Percentiles rank a stretch among this genome's conserved stretches.
phyloP scores from a whole-genome alignment of 1,140 invertebrate species.

The Drosophila kurseongensis region DNA sequence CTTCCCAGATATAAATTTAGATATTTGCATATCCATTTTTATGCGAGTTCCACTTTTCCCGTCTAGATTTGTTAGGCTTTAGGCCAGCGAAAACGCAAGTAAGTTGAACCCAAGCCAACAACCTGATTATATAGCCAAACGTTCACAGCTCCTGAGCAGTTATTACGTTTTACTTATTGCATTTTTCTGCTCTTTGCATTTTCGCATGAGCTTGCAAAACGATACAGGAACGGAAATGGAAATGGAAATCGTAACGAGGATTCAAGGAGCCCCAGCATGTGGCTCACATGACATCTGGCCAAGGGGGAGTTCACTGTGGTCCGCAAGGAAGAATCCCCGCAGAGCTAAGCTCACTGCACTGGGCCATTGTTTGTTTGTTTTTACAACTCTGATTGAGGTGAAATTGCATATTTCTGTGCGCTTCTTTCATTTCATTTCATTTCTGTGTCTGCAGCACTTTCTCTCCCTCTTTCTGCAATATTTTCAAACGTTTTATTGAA shows the following conservation, averaged over 20 bases:
- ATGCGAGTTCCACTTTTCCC: neutral
- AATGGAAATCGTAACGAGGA: constrained; percentile 19
- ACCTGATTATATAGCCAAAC: constrained; percentile 35
- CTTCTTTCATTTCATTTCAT: constrained; percentile 75
- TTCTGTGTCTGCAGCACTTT: constrained; percentile 22
- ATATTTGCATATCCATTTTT: constrained; percentile 3
- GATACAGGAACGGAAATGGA: constrained; percentile 37
- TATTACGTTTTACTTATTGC: constrained; percentile 80
- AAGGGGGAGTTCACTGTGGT: neutral
- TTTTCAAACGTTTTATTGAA: constrained; percentile 81
- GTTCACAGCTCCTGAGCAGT: constrained; percentile 42
- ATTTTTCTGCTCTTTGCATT: constrained; percentile 54
- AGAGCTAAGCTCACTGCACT: constrained; percentile 35
- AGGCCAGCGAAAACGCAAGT: constrained; percentile 23
- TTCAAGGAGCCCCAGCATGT: constrained; percentile 55
- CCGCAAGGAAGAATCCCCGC: constrained; percentile 6
- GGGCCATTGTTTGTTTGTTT: constrained; percentile 78
- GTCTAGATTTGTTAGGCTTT: constrained; percentile 16
- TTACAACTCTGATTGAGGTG: constrained; percentile 81
- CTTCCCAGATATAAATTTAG: neutral
- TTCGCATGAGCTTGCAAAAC: constrained; percentile 56
- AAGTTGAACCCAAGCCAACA: neutral
- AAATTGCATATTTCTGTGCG: constrained; percentile 81
- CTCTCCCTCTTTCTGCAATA: constrained; percentile 40
- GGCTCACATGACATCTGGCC: constrained; percentile 44